These are phyloP conservation scores for Mesorhabditis spiculigera DNA, from an alignment of 2,888 invertebrate genomes.

Conservation along the genomic window DNA sequence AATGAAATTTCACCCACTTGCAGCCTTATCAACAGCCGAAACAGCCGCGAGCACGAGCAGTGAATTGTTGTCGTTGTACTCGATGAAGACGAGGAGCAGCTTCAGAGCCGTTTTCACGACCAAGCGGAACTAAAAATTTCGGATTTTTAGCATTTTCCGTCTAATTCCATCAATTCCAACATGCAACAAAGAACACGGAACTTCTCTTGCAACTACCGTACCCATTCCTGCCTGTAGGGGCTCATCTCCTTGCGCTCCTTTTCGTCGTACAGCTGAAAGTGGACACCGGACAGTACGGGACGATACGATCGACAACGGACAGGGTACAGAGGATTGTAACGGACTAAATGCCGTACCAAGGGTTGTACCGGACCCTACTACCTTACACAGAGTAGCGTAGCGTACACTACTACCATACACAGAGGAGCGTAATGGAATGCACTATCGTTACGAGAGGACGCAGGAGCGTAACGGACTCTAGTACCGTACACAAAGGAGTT, in stretches of 20 bases:
- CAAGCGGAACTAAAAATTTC: slow-evolving; percentile 72
- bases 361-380: too few species aligned
- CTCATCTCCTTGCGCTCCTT: slow-evolving; percentile 50
- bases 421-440: too few species aligned
- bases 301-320: slow-evolving; percentile 4
- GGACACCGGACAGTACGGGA: slow-evolving; percentile 10
- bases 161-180: not conserved
- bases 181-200: not conserved
- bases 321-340: too few species aligned
- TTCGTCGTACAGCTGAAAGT: slow-evolving; percentile 51
- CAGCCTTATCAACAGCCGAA: slow-evolving; percentile 71
- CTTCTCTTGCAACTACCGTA: too few species aligned
- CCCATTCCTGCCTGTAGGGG: slow-evolving; percentile 56
- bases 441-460: too few species aligned
- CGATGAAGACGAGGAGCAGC: slow-evolving; percentile 91
- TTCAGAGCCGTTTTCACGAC: slow-evolving; percentile 97
- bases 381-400: too few species aligned
- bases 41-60: slow-evolving; percentile 85
- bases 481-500: too few species aligned
- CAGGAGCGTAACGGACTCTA: too few species aligned
- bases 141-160: not conserved
- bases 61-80: slow-evolving; percentile 93
- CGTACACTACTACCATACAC: too few species aligned
- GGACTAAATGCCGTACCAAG: too few species aligned
- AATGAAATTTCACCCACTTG: slow-evolving; percentile 32